Evolutionary conservation across 1,140 invertebrate genomes (phyloP).

Genomic region (Chironomus tepperi): DNA sequence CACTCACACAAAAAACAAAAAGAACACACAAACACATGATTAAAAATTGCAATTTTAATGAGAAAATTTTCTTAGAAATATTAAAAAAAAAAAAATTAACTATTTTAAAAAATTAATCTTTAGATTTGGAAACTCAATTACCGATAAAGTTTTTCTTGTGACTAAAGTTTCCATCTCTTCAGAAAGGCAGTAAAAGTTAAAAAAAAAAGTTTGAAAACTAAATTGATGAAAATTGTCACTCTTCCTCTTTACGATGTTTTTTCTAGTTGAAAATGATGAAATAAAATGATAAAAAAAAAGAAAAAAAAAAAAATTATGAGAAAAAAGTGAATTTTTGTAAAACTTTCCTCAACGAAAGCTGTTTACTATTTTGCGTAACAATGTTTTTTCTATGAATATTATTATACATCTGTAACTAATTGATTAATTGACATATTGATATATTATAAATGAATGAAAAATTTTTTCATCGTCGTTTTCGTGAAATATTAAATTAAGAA

Average conservation of each 20-base stretch:
- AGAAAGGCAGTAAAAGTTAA: not conserved
- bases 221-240: not conserved
- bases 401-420: not conserved
- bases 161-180: not conserved
- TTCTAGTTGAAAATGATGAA: not conserved
- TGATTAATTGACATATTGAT: not conserved
- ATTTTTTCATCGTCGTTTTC: not conserved
- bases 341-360: not conserved
- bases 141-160: not conserved
- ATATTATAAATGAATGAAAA: not conserved
- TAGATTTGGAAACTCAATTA: not conserved
- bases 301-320: too few relatives aligned
- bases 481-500: not conserved
- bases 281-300: too few relatives aligned
- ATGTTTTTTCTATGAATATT: not conserved
- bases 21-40: not conserved
- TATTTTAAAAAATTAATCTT: not conserved
- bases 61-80: not conserved
- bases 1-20: not conserved
- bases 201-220: not conserved
- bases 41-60: not conserved
- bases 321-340: not conserved
- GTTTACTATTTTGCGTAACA: conserved; percentile 2
- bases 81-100: not conserved
- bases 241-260: not conserved